Evolutionary conservation across 2,888 invertebrate species (phyloP).

Genomic region (Pristionchus entomophagus): DNA sequence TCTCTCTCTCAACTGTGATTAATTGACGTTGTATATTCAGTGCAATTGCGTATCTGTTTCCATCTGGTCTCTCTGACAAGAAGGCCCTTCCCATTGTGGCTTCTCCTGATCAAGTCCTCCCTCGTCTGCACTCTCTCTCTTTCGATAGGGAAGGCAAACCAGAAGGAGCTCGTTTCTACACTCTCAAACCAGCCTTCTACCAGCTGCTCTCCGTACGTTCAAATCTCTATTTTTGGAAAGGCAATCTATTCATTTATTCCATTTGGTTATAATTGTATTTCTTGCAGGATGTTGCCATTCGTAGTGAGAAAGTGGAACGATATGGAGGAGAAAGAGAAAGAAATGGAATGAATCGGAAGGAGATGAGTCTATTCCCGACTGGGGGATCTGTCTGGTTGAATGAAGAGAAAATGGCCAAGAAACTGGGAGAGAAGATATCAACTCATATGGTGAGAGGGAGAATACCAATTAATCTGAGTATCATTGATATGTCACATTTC

Average conservation of each 20-base stretch:
- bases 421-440: conserved; percentile 67
- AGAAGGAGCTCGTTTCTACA: conserved; percentile 92
- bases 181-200: conserved; percentile 89
- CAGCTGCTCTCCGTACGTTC: conserved; percentile 85
- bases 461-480: background rate
- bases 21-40: too few species aligned
- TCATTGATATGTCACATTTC: background rate
- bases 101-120: conserved; percentile 84
- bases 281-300: conserved; percentile 30
- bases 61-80: conserved; percentile 90
- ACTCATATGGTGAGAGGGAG: conserved; percentile 68
- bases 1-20: too few species aligned
- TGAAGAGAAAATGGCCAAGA: conserved; percentile 66
- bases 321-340: conserved; percentile 19
- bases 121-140: conserved; percentile 71
- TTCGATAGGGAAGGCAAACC: conserved; percentile 87
- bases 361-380: background rate
- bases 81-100: conserved; percentile 91
- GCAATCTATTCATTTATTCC: background rate
- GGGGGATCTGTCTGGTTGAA: conserved; percentile 76
- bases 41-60: conserved; percentile 94
- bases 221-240: background rate
- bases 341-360: conserved; percentile 13
- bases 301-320: conserved; percentile 32
- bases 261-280: too few species aligned